Conservation (phyloP, 2,797 vertebrate species). For the Eupleurogrammus muticus region DNA sequence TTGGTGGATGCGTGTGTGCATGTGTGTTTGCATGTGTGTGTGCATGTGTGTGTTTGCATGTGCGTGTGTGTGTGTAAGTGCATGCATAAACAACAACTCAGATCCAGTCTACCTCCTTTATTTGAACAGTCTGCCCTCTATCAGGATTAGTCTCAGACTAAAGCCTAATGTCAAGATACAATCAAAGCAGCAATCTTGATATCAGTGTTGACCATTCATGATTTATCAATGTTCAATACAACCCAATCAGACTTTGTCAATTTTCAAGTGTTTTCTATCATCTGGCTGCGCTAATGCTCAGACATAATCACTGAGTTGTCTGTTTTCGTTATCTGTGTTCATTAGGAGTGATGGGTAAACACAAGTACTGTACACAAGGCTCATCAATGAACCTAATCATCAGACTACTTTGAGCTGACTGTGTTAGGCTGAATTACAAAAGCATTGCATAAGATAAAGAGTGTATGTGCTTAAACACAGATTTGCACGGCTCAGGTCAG, state of each 20-base stretch:
- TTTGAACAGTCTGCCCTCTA: constrained; percentile 30
- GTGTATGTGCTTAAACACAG: constrained; percentile 18
- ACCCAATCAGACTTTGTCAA: constrained; percentile 44
- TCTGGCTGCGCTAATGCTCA: constrained; percentile 29
- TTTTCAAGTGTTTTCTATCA: constrained; percentile 19
- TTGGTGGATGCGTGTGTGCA: not conserved
- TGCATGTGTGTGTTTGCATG: not conserved
- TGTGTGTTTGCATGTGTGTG: not conserved
- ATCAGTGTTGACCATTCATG: constrained; percentile 40
- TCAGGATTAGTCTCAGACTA: constrained; percentile 21
- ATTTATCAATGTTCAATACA: constrained; percentile 40
- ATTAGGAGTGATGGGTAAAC: constrained; percentile 32
- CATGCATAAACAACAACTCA: not conserved
- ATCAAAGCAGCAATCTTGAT: constrained; percentile 55
- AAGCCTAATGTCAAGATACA: constrained; percentile 46
- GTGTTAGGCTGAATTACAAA: constrained; percentile 21
- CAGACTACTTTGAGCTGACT: constrained; percentile 8
- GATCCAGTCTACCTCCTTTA: constrained; percentile 17
- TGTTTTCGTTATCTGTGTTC: constrained; percentile 32
- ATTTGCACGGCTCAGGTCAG: constrained; percentile 48
- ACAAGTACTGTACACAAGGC: constrained; percentile 23
- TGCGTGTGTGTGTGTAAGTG: too few relatives aligned
- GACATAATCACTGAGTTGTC: constrained; percentile 40
- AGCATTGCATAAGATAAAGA: not conserved
- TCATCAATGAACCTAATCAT: constrained; percentile 11